A percentile compares a stretch with the other conserved stretches of the same genome.
Conservation (phyloP, 2,888 invertebrate species). For the Zele albiditarsus region DNA sequence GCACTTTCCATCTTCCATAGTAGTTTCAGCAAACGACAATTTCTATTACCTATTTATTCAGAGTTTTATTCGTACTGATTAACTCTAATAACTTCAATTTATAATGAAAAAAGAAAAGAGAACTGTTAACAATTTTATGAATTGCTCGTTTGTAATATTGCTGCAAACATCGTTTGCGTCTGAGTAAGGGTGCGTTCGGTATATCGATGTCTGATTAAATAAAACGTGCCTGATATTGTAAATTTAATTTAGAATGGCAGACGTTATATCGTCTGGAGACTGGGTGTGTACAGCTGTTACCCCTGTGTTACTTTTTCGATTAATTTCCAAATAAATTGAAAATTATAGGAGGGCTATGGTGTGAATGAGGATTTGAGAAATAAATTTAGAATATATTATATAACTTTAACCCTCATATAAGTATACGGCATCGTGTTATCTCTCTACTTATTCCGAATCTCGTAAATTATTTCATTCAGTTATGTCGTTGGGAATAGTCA, state of each 20-base stretch:
- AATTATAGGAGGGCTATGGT: constrained; percentile 56
- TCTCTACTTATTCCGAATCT: constrained; percentile 51
- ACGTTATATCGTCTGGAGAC: constrained; percentile 30
- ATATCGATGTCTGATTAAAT: constrained; percentile 64
- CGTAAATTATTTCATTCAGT: constrained; percentile 59
- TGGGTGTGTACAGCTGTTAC: constrained; percentile 17
- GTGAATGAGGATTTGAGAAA: background rate
- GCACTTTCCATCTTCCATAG: background rate
- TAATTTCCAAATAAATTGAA: constrained; percentile 64
- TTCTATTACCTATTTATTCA: background rate
- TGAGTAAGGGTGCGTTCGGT: constrained; percentile 49
- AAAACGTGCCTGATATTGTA: constrained; percentile 71
- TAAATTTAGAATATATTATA: constrained; percentile 18
- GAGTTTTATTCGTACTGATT: background rate
- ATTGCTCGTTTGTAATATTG: background rate
- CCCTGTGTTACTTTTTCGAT: constrained; percentile 38
- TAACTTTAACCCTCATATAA: background rate
- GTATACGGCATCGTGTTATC: background rate
- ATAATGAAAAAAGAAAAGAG: background rate
- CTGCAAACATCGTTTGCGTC: constrained; percentile 63
- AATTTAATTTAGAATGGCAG: constrained; percentile 67
- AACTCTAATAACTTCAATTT: background rate
- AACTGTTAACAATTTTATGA: background rate
- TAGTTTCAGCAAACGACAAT: background rate
- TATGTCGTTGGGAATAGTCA: constrained; percentile 52